Evolutionary conservation across 2,888 invertebrate genomes (phyloP).

Genomic region (Scaptomyza cyrtandrae): DNA sequence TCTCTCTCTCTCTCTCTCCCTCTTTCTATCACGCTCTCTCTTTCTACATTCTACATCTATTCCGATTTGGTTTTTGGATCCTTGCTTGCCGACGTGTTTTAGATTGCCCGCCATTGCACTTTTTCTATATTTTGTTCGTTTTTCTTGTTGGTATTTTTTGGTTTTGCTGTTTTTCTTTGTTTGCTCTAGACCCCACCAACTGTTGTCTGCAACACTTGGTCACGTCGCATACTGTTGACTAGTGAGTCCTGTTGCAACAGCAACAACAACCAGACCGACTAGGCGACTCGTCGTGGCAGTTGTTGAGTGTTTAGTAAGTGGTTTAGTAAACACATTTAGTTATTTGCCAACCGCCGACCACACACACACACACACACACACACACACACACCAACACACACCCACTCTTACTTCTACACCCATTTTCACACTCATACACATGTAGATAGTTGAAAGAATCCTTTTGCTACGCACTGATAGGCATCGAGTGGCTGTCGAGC

Average conservation of each 20-base stretch:
- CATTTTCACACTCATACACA: constrained; percentile 15
- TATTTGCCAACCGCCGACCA: constrained; percentile 70
- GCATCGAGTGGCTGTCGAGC: constrained; percentile 27
- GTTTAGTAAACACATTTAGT: constrained; percentile 80
- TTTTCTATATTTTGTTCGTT: constrained; percentile 41
- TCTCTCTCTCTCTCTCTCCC: constrained; percentile 4
- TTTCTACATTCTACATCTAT: constrained; percentile 35
- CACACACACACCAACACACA: constrained; percentile 19
- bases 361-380: constrained; percentile 19
- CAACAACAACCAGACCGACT: constrained; percentile 6
- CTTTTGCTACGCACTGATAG: constrained; percentile 41
- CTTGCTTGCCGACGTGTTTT: constrained; percentile 28
- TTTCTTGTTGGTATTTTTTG: constrained; percentile 9
- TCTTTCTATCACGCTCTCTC: background rate
- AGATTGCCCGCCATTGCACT: constrained; percentile 41
- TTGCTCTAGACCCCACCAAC: constrained; percentile 36
- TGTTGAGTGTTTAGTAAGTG: constrained; percentile 79
- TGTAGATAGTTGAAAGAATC: constrained; percentile 40
- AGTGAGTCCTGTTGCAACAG: constrained; percentile 31
- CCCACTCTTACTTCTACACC: constrained; percentile 18
- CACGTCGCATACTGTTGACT: constrained; percentile 62
- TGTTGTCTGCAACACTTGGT: constrained; percentile 66
- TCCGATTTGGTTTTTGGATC: constrained; percentile 35
- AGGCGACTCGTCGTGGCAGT: constrained; percentile 50
- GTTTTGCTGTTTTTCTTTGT: constrained; percentile 22